Conservation (phyloP, 2,797 vertebrate genomes). For the Nothura maculosa region DNA sequence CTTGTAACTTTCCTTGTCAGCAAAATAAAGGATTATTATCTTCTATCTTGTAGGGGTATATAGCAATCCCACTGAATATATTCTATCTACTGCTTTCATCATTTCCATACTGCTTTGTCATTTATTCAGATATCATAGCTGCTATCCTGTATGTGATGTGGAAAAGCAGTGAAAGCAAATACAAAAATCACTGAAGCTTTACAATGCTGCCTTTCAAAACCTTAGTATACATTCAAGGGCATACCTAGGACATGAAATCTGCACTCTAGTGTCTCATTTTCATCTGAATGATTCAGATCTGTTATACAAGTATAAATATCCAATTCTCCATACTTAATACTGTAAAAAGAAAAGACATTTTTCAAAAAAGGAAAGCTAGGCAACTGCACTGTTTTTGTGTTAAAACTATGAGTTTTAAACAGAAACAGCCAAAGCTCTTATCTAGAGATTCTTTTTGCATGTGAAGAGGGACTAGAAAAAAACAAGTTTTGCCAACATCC, state of each 20-base stretch:
- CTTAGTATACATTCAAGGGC: not conserved
- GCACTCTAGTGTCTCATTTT: not conserved
- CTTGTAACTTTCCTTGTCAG: slow-evolving; percentile 33
- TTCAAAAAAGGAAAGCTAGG: slow-evolving; percentile 36
- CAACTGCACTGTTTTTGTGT: not conserved
- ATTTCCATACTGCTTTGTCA: slow-evolving; percentile 18
- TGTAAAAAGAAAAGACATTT: not conserved
- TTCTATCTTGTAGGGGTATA: slow-evolving; percentile 17
- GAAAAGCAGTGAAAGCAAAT: slow-evolving; percentile 35
- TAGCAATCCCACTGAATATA: not conserved
- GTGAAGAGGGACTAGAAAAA: not conserved
- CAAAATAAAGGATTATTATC: slow-evolving; percentile 30
- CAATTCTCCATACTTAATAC: not conserved
- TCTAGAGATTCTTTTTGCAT: slow-evolving; percentile 12
- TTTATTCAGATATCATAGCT: not conserved
- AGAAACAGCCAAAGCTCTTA: not conserved
- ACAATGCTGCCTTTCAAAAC: not conserved
- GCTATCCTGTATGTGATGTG: not conserved
- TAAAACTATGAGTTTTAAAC: not conserved
- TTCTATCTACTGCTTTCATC: slow-evolving; percentile 28
- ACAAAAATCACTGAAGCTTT: not conserved
- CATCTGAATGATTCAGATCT: not conserved
- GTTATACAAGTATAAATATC: not conserved
- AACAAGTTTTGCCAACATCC: not conserved
- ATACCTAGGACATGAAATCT: not conserved